Percentiles rank a stretch among this genome's conserved stretches.
phyloP scores from a whole-genome alignment of 2,888 invertebrate species.

The Nephrocerus scutellatus region DNA sequence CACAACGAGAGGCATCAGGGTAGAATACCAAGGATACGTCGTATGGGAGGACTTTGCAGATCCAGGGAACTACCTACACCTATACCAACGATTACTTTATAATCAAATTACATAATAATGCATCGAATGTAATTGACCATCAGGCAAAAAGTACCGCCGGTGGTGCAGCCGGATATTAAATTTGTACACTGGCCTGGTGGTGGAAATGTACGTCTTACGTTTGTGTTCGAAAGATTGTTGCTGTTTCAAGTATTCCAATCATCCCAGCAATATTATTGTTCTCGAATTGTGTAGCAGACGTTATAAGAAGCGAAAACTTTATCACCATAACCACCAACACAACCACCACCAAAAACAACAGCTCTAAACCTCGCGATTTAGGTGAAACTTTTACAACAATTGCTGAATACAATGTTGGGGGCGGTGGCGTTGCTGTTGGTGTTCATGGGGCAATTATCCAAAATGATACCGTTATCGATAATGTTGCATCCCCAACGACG shows the following conservation, averaged over 20 bases:
- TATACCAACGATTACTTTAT: slow-evolving; percentile 29
- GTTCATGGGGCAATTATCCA: slow-evolving; percentile 34
- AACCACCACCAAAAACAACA: too few relatives aligned
- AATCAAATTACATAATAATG: slow-evolving; percentile 32
- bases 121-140: slow-evolving; percentile 30
- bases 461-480: slow-evolving; percentile 31
- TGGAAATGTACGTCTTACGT: too few relatives aligned
- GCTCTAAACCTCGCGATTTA: too few relatives aligned
- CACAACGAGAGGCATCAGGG: slow-evolving; percentile 13
- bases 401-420: slow-evolving; percentile 28
- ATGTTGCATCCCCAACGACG: slow-evolving; percentile 31
- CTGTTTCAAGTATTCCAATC: too few relatives aligned
- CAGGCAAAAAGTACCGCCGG: too few relatives aligned
- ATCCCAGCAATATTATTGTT: too few relatives aligned
- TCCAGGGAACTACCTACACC: too few relatives aligned
- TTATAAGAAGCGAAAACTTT: slow-evolving; percentile 25
- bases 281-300: too few relatives aligned
- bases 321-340: slow-evolving; percentile 21
- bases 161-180: slow-evolving; percentile 25
- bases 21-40: too few relatives aligned
- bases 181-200: slow-evolving; percentile 22
- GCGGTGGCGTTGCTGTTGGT: slow-evolving; percentile 34
- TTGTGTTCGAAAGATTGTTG: too few relatives aligned
- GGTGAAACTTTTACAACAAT: slow-evolving; percentile 23
- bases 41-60: too few relatives aligned